Evolutionary conservation across 2,797 vertebrate genomes (phyloP).

Genomic region (Sebastes aleutianus): DNA sequence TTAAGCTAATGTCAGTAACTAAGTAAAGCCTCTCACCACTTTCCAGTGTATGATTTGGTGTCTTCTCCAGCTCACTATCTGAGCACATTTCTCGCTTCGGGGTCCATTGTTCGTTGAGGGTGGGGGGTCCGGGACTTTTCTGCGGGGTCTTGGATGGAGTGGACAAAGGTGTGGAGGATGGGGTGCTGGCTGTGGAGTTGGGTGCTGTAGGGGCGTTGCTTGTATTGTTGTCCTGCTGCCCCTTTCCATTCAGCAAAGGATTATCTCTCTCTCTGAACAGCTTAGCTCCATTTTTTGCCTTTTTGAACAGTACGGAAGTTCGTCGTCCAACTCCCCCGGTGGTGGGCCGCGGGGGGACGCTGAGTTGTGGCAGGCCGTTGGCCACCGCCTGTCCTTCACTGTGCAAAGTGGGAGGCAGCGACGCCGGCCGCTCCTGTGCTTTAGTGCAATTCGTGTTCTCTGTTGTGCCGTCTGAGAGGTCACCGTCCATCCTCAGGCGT

Average conservation of each 20-base stretch:
- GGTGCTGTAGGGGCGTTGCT: conserved; percentile 24
- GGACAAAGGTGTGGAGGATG: conserved; percentile 65
- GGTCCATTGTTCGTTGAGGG: conserved; percentile 70
- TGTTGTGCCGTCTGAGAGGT: conserved; percentile 73
- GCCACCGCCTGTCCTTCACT: conserved; percentile 71
- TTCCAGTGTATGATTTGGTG: conserved; percentile 77
- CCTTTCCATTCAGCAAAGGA: conserved; percentile 81
- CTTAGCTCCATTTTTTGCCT: conserved; percentile 92
- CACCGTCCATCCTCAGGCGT: conserved; percentile 81
- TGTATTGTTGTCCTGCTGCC: conserved; percentile 60
- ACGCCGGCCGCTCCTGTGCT: conserved; percentile 56
- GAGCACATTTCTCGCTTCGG: conserved; percentile 74
- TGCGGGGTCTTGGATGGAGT: conserved; percentile 72
- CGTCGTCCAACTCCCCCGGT: conserved; percentile 87
- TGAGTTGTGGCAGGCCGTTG: conserved; percentile 80
- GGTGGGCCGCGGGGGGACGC: conserved; percentile 63
- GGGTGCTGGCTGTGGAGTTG: conserved; percentile 58
- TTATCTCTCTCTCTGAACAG: conserved; percentile 85
- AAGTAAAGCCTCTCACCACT: conserved; percentile 78
- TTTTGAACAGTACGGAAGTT: conserved; percentile 92
- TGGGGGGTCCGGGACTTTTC: conserved; percentile 72
- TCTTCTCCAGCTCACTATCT: conserved; percentile 83
- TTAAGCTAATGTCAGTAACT: neutral
- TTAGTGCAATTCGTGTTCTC: conserved; percentile 75
- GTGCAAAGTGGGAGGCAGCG: conserved; percentile 71